Conservation (phyloP, 92 coral and sea anemone species). For the Epizoanthus illoricatus region DNA sequence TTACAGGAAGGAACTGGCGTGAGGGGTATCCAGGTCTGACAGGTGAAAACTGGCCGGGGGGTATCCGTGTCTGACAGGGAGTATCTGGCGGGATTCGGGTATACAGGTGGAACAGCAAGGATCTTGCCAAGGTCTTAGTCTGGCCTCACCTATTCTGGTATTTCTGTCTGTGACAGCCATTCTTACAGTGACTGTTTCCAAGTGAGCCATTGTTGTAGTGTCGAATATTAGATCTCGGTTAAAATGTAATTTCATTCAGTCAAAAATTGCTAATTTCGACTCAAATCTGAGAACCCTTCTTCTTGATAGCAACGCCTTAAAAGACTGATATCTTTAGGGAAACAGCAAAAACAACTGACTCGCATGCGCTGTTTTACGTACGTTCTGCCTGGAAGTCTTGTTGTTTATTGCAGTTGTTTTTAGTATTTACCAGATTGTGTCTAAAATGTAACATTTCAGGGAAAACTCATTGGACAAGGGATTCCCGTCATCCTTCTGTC, state of each 20-base stretch:
- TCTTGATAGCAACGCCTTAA: no score
- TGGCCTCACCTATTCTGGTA: no score
- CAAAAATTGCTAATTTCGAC: not conserved
- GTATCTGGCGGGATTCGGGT: not conserved
- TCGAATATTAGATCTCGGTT: no score
- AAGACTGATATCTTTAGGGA: no score
- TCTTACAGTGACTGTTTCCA: no score
- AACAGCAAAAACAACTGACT: no score
- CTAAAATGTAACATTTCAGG: conserved; percentile 42
- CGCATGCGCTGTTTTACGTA: not conserved
- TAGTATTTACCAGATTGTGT: not conserved
- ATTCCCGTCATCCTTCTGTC: conserved; percentile 68
- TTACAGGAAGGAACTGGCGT: not conserved
- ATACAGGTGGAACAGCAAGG: not conserved
- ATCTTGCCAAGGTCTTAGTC: no score
- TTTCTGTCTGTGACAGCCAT: no score
- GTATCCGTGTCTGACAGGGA: not conserved
- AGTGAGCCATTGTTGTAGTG: no score
- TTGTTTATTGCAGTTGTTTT: not conserved
- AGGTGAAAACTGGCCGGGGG: no score
- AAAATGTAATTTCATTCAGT: no score
- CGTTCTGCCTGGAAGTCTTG: not conserved
- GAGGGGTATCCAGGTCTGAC: not conserved
- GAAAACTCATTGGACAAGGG: conserved; percentile 52
- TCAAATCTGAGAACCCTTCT: no score